Evolutionary conservation across 1,140 invertebrate genomes (phyloP).

Genomic region (Brachionus manjavacas): DNA sequence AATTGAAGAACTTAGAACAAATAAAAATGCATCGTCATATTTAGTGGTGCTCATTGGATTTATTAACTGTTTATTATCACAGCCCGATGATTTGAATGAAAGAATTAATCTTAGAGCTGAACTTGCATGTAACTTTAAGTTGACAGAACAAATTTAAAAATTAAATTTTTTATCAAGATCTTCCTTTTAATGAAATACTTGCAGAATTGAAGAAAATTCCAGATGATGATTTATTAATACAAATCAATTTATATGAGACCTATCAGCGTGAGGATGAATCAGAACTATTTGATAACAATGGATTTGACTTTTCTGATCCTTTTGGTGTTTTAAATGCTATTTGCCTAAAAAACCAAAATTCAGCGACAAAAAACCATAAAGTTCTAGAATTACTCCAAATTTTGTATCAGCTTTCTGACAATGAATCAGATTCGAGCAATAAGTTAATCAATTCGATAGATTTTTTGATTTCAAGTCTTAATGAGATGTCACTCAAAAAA

Average conservation of each 20-base stretch:
- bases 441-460: neutral
- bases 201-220: neutral
- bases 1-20: neutral
- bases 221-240: neutral
- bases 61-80: constrained; percentile 2
- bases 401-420: neutral
- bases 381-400: neutral
- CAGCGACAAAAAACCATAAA: neutral
- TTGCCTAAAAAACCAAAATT: neutral
- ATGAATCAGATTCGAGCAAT: neutral
- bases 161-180: neutral
- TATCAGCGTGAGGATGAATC: constrained; percentile 4
- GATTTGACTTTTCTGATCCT: neutral
- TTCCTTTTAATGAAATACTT: neutral
- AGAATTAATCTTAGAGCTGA: neutral
- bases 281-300: neutral
- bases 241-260: neutral
- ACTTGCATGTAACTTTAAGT: neutral
- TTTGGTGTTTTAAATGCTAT: neutral
- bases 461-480: neutral
- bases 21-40: neutral
- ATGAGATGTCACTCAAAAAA: neutral
- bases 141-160: neutral
- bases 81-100: neutral
- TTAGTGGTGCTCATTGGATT: neutral